Conservation (phyloP, 2,113 vertebrate species). For the Nymphicus hollandicus region DNA sequence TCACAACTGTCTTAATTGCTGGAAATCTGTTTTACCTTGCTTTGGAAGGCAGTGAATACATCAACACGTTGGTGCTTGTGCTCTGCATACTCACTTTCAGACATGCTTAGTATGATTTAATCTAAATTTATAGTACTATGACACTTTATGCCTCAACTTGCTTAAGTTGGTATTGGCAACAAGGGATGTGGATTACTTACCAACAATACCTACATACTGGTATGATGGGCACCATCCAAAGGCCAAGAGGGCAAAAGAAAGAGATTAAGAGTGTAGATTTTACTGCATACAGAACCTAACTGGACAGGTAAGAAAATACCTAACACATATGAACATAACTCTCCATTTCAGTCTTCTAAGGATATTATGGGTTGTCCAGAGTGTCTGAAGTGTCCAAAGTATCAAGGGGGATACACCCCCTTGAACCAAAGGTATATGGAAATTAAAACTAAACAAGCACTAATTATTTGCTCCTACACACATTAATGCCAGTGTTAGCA, state of each 20-base stretch:
- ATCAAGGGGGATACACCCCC: neutral
- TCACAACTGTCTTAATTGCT: neutral
- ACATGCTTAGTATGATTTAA: neutral
- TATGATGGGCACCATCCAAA: neutral
- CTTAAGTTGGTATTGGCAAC: neutral
- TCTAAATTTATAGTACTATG: neutral
- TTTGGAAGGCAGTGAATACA: neutral
- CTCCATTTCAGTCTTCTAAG: neutral
- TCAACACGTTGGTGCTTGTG: neutral
- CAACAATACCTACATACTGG: neutral
- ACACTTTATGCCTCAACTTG: constrained; percentile 16
- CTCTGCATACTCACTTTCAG: neutral
- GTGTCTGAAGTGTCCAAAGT: neutral
- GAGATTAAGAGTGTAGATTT: neutral
- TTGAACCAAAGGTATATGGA: neutral
- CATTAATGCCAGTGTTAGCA: neutral
- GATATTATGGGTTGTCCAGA: neutral
- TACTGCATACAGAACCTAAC: neutral
- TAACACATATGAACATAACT: neutral
- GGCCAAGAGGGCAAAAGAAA: neutral
- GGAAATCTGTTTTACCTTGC: neutral
- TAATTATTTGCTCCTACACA: neutral
- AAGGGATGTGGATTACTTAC: neutral
- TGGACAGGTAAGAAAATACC: neutral
- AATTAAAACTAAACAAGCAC: neutral